Evolutionary conservation across 2,888 invertebrate species (phyloP).

Genomic region (Linnaemya vulpina): DNA sequence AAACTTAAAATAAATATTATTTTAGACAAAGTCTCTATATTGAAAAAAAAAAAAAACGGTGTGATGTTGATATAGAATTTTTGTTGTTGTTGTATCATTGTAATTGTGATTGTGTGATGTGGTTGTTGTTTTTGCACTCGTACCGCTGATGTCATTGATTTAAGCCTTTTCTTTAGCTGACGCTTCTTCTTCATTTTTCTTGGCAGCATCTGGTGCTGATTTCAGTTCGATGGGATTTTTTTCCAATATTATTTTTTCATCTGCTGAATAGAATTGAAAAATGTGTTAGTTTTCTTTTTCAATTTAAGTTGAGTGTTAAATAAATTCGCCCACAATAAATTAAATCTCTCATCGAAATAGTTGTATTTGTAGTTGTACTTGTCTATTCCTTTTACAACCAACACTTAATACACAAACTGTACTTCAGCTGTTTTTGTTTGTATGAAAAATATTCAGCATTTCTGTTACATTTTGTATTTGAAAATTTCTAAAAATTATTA

Average conservation of each 20-base stretch:
- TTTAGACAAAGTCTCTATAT: slow-evolving; percentile 71
- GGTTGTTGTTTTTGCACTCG: slow-evolving; percentile 43
- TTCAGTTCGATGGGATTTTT: slow-evolving; percentile 30
- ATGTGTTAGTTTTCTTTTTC: no score
- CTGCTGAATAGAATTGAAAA: not conserved
- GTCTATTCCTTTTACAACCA: no score
- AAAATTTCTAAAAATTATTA: no score
- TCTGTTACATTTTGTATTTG: no score
- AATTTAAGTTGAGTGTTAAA: no score
- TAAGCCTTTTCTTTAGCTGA: slow-evolving; percentile 60
- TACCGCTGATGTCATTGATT: not conserved
- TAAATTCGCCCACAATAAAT: no score
- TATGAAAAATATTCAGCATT: no score
- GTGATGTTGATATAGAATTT: slow-evolving; percentile 61
- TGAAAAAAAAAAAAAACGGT: slow-evolving; percentile 54
- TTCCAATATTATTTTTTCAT: slow-evolving; percentile 26
- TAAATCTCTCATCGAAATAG: no score
- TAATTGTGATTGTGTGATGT: slow-evolving; percentile 72
- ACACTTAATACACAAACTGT: no score
- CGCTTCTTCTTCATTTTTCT: slow-evolving; percentile 28
- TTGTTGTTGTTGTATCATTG: no score
- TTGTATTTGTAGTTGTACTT: no score
- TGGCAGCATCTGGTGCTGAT: not conserved
- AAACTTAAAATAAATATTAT: slow-evolving; percentile 49
- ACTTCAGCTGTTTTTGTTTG: no score